Evolutionary conservation across 2,797 vertebrate species (phyloP).

Genomic region (Aulostomus chinensis): DNA sequence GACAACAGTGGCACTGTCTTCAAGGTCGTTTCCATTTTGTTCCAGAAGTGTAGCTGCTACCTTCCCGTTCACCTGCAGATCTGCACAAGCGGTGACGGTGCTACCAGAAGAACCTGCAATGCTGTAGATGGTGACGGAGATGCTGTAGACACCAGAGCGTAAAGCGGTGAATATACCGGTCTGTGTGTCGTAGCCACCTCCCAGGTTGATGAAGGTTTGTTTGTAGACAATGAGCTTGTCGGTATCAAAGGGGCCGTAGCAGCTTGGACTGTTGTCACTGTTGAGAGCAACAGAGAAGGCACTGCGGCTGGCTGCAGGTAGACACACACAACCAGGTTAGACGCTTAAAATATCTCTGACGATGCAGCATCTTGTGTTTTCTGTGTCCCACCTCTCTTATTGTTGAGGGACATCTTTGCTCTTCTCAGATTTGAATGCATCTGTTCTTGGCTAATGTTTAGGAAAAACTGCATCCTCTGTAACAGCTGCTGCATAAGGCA

Average conservation of each 20-base stretch:
- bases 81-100: slow-evolving; percentile 40
- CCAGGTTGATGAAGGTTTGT: slow-evolving; percentile 68
- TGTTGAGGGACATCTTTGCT: slow-evolving; percentile 39
- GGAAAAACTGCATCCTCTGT: slow-evolving; percentile 49
- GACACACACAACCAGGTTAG: background rate
- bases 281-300: slow-evolving; percentile 77
- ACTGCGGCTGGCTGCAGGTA: slow-evolving; percentile 67
- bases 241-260: slow-evolving; percentile 24
- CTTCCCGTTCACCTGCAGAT: slow-evolving; percentile 48
- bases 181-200: slow-evolving; percentile 37
- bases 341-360: background rate
- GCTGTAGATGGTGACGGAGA: slow-evolving; percentile 67
- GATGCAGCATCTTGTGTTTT: background rate
- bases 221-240: slow-evolving; percentile 40
- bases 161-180: slow-evolving; percentile 64
- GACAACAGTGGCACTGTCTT: slow-evolving; percentile 67
- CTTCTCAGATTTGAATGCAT: slow-evolving; percentile 36
- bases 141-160: slow-evolving; percentile 70
- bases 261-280: background rate
- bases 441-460: slow-evolving; percentile 37
- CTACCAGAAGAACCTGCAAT: background rate
- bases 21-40: slow-evolving; percentile 50
- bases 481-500: slow-evolving; percentile 75
- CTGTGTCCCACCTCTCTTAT: slow-evolving; percentile 58
- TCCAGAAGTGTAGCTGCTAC: slow-evolving; percentile 29